Conservation (phyloP, 1,140 invertebrate genomes). For the Rhopalosiphum padi region DNA sequence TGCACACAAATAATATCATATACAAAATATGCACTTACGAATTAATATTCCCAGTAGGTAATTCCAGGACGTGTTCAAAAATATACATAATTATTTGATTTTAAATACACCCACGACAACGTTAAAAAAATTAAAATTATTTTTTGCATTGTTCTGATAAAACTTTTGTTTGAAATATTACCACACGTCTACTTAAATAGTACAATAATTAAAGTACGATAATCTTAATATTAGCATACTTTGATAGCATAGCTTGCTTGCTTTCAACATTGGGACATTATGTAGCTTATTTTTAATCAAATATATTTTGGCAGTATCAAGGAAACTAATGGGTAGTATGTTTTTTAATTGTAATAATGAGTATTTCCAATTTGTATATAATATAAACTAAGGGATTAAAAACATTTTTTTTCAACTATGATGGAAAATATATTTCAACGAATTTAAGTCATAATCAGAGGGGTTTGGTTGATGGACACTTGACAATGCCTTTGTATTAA, state of each 20-base stretch:
- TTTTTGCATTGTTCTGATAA: neutral
- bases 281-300: neutral
- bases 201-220: neutral
- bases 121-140: neutral
- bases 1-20: neutral
- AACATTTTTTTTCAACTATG: neutral
- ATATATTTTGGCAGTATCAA: neutral
- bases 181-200: neutral
- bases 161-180: neutral
- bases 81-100: neutral
- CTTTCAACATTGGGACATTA: no score
- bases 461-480: neutral
- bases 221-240: neutral
- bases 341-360: neutral
- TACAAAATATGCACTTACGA: neutral
- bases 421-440: neutral
- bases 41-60: neutral
- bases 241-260: no score
- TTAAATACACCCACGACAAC: neutral
- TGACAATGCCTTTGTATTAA: neutral
- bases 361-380: no score
- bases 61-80: neutral
- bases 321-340: neutral
- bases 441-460: neutral
- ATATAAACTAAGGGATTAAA: no score